Evolutionary conservation across 2,797 vertebrate species (phyloP), one percentile per base, ranked within the genome.

Genomic region (Rhynchonycteris naso): DNA sequence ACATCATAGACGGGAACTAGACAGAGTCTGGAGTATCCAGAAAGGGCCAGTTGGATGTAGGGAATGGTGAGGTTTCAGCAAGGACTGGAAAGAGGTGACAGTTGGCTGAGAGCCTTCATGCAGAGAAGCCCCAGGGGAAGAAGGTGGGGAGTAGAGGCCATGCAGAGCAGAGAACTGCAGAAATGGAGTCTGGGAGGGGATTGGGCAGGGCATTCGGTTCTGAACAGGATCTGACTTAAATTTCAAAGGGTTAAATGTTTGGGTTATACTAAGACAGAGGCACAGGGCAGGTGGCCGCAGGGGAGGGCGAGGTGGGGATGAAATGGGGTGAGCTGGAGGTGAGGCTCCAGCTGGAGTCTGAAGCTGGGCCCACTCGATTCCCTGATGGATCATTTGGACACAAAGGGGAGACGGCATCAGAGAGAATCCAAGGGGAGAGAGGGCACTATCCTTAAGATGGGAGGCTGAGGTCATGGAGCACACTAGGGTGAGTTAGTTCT

Each of bases 381-480:
- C 38, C 52, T 8, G 1, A 28, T 16, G 18, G 52, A 18, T 22
- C 28, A 4, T 1, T 15, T 1, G 33, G 4, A 7, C 2, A 4
- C 2, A n/a, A 58, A 59, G 65, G 30, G 30, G 28, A 71, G 38
- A 13, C 0, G 0, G 38, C 2, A 21, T 50, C 7, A 4, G 21
- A n/a, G 56, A 30, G 65, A 61, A 38, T 38, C 19, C 65, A 30
- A 28, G 2, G 10, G 63, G 24, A 52, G 38, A 26, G 18, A 0
- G 19, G 54, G 24, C 13, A 16, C 50, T 4, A 1, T 30, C 38
- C 14, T 7, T 58, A 52, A 38, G 38, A 7, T 1, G 10, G 13
- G 8, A 35, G 61, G 24, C 24, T 12, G 30, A 54, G 15, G 16
- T 4, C 4, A 5, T n/a, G 18, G 50, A 1, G 16, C 50, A 35